phyloP scores from a whole-genome alignment of 2,113 vertebrate genomes.

The Neodontobutis hainanensis region DNA sequence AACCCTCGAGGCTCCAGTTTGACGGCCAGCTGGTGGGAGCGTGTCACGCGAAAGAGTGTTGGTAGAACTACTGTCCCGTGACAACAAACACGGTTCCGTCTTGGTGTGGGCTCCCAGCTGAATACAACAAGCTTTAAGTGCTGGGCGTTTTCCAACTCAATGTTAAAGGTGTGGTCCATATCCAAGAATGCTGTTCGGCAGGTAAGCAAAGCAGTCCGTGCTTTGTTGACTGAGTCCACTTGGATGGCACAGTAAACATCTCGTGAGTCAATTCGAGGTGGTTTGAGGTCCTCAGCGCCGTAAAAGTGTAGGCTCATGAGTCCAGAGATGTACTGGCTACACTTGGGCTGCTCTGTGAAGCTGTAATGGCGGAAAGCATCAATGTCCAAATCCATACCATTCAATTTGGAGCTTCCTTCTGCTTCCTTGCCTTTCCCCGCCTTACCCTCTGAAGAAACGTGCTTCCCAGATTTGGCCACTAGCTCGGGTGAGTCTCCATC shows the following conservation, averaged over 20 bases:
- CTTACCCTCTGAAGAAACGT: conserved; percentile 80
- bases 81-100: conserved; percentile 89
- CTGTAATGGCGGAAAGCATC: conserved; percentile 95
- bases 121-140: conserved; percentile 97
- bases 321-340: conserved; percentile 92
- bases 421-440: conserved; percentile 74
- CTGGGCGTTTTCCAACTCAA: conserved; percentile 97
- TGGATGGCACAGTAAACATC: conserved; percentile 98
- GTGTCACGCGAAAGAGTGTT: conserved; percentile 90
- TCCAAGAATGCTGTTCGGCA: conserved; percentile 92
- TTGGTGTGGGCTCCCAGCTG: conserved; percentile 94
- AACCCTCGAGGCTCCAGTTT: conserved; percentile 94
- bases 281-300: conserved; percentile 95
- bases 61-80: conserved; percentile 93
- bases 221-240: conserved; percentile 96
- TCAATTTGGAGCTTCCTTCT: conserved; percentile 74
- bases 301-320: conserved; percentile 98
- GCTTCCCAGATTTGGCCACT: conserved; percentile 90
- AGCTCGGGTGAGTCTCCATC: conserved; percentile 96
- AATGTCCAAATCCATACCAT: conserved; percentile 86
- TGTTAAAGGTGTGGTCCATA: conserved; percentile 99
- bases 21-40: conserved; percentile 90
- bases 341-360: conserved; percentile 95
- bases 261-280: conserved; percentile 91
- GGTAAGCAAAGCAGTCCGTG: conserved; percentile 92